These are phyloP conservation scores for Oreotrochilus melanogaster DNA, from an alignment of 2,113 vertebrate species.

Conservation along the genomic window DNA sequence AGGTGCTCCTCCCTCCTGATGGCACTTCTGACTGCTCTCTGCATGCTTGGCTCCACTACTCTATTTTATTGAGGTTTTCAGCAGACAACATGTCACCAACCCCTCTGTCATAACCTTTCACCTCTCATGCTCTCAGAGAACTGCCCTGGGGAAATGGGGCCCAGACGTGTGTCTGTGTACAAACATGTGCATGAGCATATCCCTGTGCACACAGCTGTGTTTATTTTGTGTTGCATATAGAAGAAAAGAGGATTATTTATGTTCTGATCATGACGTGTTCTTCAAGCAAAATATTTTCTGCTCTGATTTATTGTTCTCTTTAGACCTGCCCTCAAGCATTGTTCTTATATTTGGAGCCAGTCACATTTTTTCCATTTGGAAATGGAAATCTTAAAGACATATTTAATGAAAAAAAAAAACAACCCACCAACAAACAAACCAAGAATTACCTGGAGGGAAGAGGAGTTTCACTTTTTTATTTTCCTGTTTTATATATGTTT, in stretches of 20 bases:
- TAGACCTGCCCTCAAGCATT: slow-evolving; percentile 42
- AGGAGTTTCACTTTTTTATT: neutral
- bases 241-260: slow-evolving; percentile 55
- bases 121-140: neutral
- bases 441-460: neutral
- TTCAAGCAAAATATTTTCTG: slow-evolving; percentile 25
- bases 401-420: neutral
- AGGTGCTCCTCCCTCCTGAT: neutral
- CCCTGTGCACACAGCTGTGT: slow-evolving; percentile 21
- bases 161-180: neutral
- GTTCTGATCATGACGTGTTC: neutral
- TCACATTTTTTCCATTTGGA: slow-evolving; percentile 36
- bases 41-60: neutral
- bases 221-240: neutral
- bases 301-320: slow-evolving; percentile 40
- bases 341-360: slow-evolving; percentile 25
- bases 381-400: slow-evolving; percentile 25
- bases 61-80: neutral
- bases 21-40: neutral
- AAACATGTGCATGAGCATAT: neutral
- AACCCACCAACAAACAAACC: neutral
- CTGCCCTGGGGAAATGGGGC: neutral
- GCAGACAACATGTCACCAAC: neutral
- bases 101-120: neutral
- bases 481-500: neutral